Base-by-base conservation (phyloP, 2,888 invertebrate species). In the Sinopyrophorus schimmeli region DNA sequence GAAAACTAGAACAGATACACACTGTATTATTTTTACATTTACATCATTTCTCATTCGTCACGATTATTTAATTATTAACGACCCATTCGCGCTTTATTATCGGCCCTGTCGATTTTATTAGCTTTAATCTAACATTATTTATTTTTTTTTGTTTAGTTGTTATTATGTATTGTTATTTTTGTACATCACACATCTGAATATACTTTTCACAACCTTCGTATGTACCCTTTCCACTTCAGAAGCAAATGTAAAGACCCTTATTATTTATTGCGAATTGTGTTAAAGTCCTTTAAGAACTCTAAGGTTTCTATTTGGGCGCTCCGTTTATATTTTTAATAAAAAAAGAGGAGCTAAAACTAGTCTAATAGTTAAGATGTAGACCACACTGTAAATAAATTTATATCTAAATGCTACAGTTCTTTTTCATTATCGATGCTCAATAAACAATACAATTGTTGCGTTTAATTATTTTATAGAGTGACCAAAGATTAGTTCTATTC, bases 311-410 rank as follows among this genome's bases (percentile, higher is more conserved):
- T 39, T 34, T 51, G 55, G 61, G 53, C 53, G 63, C 60, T 64
- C 62, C 62, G n/a, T n/a, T n/a, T n/a, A n/a, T n/a, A n/a, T n/a
- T n/a, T n/a, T n/a, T n/a, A n/a, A n/a, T n/a, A n/a, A n/a, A n/a
- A n/a, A n/a, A n/a, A n/a, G 34, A 55, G 59, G 65, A 63, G 64
- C 67, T 64, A 60, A 63, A 66, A 66, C 71, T 72, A 72, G 71
- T 72, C 71, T 68, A 61, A 62, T 68, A 68, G 63, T 66, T 70
- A 70, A 66, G 61, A 60, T 67, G 43, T 52, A 48, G 40, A 42
- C 47, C 49, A 46, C 52, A 47, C 40, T 58, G 55, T 57, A 57
- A 53, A 57, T 57, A 57, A 54, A 41, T 43, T 40, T 52, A 43
- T 55, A 53, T 53, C 30, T 32, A 46, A 52, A 58, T 55, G 55